phyloP scores from a whole-genome alignment of 2,113 vertebrate genomes.

The Halichoeres trimaculatus region DNA sequence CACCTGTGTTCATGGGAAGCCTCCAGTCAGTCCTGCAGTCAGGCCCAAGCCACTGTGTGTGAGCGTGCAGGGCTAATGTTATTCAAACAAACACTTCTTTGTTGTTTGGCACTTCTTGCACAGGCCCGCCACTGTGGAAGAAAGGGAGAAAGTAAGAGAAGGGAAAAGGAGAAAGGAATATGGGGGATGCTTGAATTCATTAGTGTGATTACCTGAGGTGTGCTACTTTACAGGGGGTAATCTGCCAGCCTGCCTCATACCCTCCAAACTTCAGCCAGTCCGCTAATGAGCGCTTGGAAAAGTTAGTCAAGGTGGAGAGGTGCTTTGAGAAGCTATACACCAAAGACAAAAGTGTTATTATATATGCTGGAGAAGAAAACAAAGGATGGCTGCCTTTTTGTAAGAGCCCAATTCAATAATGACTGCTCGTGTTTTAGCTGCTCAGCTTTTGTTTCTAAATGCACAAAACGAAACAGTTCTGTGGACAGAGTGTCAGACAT shows the following conservation, averaged over 20 bases:
- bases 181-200: conserved; percentile 73
- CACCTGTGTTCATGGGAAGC: conserved; percentile 79
- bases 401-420: conserved; percentile 25
- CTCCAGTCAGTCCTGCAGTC: conserved; percentile 77
- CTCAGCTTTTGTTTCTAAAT: conserved; percentile 19
- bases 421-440: conserved; percentile 4
- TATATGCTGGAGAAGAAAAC: conserved; percentile 59
- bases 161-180: conserved; percentile 41
- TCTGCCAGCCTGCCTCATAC: conserved; percentile 65
- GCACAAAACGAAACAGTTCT: conserved; percentile 11
- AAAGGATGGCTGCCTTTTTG: conserved; percentile 49
- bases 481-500: not conserved
- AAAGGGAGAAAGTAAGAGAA: conserved; percentile 52
- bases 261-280: conserved; percentile 70
- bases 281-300: conserved; percentile 76
- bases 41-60: conserved; percentile 67
- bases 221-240: conserved; percentile 73
- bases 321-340: conserved; percentile 70
- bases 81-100: conserved; percentile 84
- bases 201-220: conserved; percentile 81
- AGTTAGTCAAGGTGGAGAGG: conserved; percentile 78
- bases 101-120: conserved; percentile 77
- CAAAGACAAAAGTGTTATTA: conserved; percentile 55
- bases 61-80: conserved; percentile 70
- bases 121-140: conserved; percentile 67